Evolutionary conservation across 2,113 vertebrate species (phyloP).

Genomic region (Tupaia chinensis): DNA sequence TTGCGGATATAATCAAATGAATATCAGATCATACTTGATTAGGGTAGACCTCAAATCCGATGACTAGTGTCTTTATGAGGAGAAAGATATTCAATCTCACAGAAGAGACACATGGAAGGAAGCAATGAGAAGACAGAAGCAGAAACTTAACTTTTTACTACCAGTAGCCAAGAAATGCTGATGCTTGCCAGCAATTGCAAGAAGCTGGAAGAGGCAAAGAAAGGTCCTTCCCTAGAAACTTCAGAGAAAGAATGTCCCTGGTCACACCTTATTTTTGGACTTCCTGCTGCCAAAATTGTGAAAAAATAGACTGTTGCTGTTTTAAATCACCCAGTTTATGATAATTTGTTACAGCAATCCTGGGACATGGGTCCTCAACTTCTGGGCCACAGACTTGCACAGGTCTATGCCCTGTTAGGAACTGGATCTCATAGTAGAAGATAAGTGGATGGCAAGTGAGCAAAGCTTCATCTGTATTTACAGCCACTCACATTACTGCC

Average conservation of each 20-base stretch:
- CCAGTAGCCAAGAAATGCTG: neutral
- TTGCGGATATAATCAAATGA: neutral
- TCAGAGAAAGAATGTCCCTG: neutral
- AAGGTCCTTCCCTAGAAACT: neutral
- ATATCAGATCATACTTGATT: neutral
- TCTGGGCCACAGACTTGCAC: no score
- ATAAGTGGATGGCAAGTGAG: no score
- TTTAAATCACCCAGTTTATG: neutral
- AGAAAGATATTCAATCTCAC: neutral
- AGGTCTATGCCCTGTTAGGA: no score
- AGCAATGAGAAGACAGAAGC: neutral
- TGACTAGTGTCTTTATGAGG: neutral
- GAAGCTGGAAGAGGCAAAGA: neutral
- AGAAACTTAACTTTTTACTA: neutral
- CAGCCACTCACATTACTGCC: no score
- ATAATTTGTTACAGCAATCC: neutral
- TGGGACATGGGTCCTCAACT: neutral
- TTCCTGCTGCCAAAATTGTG: neutral
- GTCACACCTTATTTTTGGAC: neutral
- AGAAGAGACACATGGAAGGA: neutral
- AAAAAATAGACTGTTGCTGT: neutral
- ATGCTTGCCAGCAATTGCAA: neutral
- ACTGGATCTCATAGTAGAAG: no score
- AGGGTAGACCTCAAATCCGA: neutral
- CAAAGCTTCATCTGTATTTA: no score